Conservation (phyloP, 1,140 invertebrate species). For the Drosophila malerkotliana region DNA sequence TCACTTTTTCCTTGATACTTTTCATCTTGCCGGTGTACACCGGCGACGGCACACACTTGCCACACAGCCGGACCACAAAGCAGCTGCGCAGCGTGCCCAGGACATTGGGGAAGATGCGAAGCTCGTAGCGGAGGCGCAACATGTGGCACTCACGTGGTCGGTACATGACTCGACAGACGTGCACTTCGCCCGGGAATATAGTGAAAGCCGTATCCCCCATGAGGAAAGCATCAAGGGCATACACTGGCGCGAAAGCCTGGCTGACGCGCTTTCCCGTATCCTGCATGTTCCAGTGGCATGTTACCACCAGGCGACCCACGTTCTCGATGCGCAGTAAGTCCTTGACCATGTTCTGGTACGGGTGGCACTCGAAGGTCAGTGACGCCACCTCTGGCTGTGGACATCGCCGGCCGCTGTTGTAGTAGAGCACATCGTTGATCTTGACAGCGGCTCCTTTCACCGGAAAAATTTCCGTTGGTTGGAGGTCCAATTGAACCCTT, state of each 20-base stretch:
- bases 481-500: neutral
- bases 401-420: neutral
- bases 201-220: conserved; percentile 28
- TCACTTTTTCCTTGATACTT: neutral
- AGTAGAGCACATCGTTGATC: conserved; percentile 43
- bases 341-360: conserved; percentile 41
- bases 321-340: conserved; percentile 63
- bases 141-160: conserved; percentile 38
- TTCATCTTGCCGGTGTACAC: conserved; percentile 36
- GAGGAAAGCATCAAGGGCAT: conserved; percentile 29
- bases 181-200: conserved; percentile 52
- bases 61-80: conserved; percentile 26
- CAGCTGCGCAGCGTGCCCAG: conserved; percentile 16
- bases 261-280: neutral
- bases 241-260: neutral
- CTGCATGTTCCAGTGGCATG: conserved; percentile 39
- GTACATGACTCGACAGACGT: conserved; percentile 38
- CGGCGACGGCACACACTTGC: conserved; percentile 40
- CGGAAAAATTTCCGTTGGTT: too few species aligned
- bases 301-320: conserved; percentile 45
- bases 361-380: conserved; percentile 52
- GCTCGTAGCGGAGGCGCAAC: conserved; percentile 23
- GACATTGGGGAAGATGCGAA: conserved; percentile 52
- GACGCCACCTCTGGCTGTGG: neutral
- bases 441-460: conserved; percentile 10